Conservation (phyloP, 2,797 vertebrate species). For the Tympanoctomys barrerae region DNA sequence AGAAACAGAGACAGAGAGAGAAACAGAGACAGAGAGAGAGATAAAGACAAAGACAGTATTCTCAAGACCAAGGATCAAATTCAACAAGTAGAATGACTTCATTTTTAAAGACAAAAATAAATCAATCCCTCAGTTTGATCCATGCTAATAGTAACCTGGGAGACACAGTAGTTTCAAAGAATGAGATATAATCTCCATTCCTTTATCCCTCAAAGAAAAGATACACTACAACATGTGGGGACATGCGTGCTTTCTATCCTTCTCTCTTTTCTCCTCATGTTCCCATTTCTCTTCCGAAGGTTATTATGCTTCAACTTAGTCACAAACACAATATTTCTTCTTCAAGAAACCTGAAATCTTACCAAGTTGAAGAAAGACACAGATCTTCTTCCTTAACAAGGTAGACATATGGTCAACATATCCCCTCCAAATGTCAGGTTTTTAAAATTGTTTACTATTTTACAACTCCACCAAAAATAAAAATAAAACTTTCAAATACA, state of each 20-base stretch:
- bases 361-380: not conserved
- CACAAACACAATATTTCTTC: not conserved
- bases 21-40: not conserved
- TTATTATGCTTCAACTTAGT: not conserved
- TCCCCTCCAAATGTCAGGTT: not conserved
- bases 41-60: not conserved
- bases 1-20: no score
- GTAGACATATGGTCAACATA: not conserved
- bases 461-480: not conserved
- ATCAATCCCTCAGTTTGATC: not conserved
- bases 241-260: not conserved
- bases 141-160: not conserved
- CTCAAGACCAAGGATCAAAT: not conserved
- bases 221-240: not conserved
- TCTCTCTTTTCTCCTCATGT: not conserved
- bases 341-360: slow-evolving; percentile 43
- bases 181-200: not conserved
- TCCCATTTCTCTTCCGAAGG: not conserved
- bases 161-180: not conserved
- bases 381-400: not conserved
- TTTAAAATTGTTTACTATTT: not conserved
- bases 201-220: not conserved
- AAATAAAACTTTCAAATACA: not conserved
- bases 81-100: not conserved
- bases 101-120: not conserved